Evolutionary conservation across 2,113 vertebrate species (phyloP), one percentile per base, ranked within the genome.

Genomic region (Trogon surrucura): DNA sequence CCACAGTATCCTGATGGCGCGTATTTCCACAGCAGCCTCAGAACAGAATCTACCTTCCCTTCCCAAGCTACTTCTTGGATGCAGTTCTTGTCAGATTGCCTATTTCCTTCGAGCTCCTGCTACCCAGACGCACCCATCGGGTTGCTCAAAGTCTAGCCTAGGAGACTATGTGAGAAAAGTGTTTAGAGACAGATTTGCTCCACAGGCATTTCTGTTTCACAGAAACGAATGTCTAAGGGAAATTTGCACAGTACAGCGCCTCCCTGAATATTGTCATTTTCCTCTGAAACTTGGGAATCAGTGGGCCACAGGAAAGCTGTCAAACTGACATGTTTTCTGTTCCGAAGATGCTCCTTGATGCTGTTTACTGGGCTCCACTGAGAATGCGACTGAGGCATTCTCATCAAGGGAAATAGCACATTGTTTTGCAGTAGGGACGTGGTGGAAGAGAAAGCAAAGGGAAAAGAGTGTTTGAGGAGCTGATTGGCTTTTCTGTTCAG

Each of bases 271-370:
- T 3, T 85, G 87, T 64, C 48, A 34, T 84, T 83, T 38, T 88
- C 56, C 64, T 70, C 67, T 14, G 88, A 65, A 82, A 26, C 30
- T 41, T 16, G 12, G 90, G 69, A 69, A 61, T 19, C 89, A 15
- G 3, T 30, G 70, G 70, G 89, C 91, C 89, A n/a, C 53, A 5
- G 80, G 70, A 69, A 89, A 48, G 91, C 94, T 94, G 94, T 94
- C 94, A 95, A n/a, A 36, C 44, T 93, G 91, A 72, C 94, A 82
- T 56, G 65, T 47, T 22, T 47, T 30, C 75, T 56, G 80, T 84
- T 86, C 84, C 38, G 53, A 4, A 61, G 70, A 32, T 11, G 73
- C 64, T 80, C 23, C 69, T 67, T 14, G 48, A 13, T 80, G 79
- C 60, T 94, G 86, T 54, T 64, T 25, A 22, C 47, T 30, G 50